Percentiles rank a stretch among this genome's conserved stretches.
Conservation (phyloP, 37 sponge, comb jelly and placozoan species). For the Tethya wilhelma region DNA sequence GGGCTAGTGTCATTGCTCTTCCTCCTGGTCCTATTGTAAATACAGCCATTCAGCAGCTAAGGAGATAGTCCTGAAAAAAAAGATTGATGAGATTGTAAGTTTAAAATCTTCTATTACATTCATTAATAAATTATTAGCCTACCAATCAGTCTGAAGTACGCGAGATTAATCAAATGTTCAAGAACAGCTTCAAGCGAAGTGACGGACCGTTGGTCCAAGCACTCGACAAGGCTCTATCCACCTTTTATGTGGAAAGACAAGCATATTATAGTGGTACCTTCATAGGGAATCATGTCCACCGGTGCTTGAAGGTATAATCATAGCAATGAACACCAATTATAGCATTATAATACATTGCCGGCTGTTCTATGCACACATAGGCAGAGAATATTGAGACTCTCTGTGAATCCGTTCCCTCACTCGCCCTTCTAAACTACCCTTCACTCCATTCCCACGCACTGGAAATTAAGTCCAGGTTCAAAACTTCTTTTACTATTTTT, state of each 20-base stretch:
- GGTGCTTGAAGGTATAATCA: conserved; percentile 24
- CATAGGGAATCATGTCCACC: conserved; percentile 56
- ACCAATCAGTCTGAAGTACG: neutral
- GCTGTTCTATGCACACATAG: conserved; percentile 2
- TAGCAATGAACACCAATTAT: neutral
- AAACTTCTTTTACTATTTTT: too few species aligned
- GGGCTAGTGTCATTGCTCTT: neutral
- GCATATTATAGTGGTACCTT: conserved; percentile 53
- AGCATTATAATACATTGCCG: neutral
- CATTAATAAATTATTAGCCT: too few species aligned
- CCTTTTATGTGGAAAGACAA: conserved; percentile 26
- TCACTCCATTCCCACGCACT: too few species aligned
- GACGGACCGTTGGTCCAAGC: conserved; percentile 41
- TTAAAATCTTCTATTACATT: too few species aligned
- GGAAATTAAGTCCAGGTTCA: too few species aligned
- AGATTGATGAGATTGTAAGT: too few species aligned
- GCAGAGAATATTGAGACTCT: conserved; percentile 21
- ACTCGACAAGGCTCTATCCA: conserved; percentile 30
- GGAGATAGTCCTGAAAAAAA: neutral
- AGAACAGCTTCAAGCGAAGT: neutral
- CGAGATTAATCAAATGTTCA: neutral
- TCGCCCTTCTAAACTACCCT: too few species aligned
- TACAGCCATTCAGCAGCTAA: neutral
- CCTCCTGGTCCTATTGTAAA: neutral
- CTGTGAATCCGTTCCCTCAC: too few species aligned